phyloP scores from a whole-genome alignment of 2,113 vertebrate genomes.

The Camarhynchus parvulus region DNA sequence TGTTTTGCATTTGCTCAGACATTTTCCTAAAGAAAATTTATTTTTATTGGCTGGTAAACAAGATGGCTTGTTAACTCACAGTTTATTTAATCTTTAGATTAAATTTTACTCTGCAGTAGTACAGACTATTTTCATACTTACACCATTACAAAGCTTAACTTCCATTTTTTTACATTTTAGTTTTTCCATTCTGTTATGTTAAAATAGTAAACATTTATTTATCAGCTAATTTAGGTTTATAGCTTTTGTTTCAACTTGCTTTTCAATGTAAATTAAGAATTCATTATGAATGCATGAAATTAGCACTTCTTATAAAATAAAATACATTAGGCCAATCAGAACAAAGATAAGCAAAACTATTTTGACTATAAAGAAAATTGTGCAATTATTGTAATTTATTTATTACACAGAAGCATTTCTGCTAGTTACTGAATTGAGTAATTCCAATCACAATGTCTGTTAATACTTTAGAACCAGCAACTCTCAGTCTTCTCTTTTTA shows the following conservation, averaged over 20 bases:
- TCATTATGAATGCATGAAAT: not conserved
- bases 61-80: not conserved
- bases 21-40: not conserved
- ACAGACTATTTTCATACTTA: not conserved
- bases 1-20: not conserved
- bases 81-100: not conserved
- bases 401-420: not conserved
- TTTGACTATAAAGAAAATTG: not conserved
- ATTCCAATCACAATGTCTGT: not conserved
- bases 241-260: not conserved
- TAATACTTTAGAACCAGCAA: not conserved
- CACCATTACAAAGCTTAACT: not conserved
- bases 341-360: not conserved
- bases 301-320: not conserved
- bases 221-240: not conserved
- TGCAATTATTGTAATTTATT: not conserved
- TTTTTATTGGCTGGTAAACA: not conserved
- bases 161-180: not conserved
- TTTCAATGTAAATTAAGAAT: not conserved
- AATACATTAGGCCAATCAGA: not conserved
- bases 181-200: not conserved
- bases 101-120: not conserved
- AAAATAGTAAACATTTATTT: conserved; percentile 1
- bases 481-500: not conserved
- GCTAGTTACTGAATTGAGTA: not conserved